A percentile compares a stretch with the other conserved stretches of the same genome.
phyloP scores from a whole-genome alignment of 2,113 vertebrate genomes.

The Microcebus lehilahytsara region DNA sequence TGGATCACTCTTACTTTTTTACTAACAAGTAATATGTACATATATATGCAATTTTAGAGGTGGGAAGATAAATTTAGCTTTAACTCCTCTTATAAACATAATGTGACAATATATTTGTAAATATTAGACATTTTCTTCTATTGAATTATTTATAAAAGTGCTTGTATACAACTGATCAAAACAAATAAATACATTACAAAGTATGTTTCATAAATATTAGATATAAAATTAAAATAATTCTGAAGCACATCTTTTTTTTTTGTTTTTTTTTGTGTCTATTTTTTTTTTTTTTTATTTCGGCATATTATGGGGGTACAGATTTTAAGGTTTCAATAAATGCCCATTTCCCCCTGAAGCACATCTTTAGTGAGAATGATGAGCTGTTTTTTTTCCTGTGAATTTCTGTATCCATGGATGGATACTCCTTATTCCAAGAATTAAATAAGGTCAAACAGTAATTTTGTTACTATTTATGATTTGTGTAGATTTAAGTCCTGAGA shows the following conservation, averaged over 20 bases:
- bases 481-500: not conserved
- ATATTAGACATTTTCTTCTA: slow-evolving; percentile 43
- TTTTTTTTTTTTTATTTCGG: not conserved
- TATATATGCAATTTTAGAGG: not conserved
- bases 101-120: not conserved
- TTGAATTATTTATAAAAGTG: slow-evolving; percentile 18
- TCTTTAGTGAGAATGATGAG: not conserved
- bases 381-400: not conserved
- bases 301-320: no score
- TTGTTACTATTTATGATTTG: not conserved
- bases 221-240: slow-evolving; percentile 29
- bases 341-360: not conserved
- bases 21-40: not conserved
- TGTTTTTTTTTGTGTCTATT: no score
- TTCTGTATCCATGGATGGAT: not conserved
- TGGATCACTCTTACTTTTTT: not conserved
- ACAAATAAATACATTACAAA: not conserved
- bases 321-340: no score
- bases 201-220: not conserved
- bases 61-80: not conserved
- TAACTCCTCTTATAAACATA: slow-evolving; percentile 39
- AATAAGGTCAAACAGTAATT: not conserved
- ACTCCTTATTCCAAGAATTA: not conserved
- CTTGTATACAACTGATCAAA: not conserved
- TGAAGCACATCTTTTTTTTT: not conserved